Conservation (phyloP, 1,140 invertebrate species). For the Battus philenor region DNA sequence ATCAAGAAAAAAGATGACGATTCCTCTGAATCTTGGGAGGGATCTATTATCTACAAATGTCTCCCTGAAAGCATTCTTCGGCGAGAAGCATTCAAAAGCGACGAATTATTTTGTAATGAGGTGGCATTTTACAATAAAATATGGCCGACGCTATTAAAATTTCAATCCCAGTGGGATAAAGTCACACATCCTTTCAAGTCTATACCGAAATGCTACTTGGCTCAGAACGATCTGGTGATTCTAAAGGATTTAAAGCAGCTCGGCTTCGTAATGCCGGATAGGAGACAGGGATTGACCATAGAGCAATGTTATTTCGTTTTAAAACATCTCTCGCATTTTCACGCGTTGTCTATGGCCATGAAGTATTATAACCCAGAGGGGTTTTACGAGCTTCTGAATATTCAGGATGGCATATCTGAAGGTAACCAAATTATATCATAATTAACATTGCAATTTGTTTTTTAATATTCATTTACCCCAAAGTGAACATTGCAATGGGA, state of each 20-base stretch:
- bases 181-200: slow-evolving; percentile 75
- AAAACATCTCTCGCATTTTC: slow-evolving; percentile 80
- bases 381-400: slow-evolving; percentile 77
- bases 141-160: slow-evolving; percentile 78
- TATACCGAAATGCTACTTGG: slow-evolving; percentile 81
- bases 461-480: neutral
- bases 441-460: neutral
- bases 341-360: slow-evolving; percentile 81
- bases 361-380: slow-evolving; percentile 78
- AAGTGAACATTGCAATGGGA: no score
- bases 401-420: slow-evolving; percentile 69
- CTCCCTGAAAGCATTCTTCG: slow-evolving; percentile 79
- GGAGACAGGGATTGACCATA: slow-evolving; percentile 78
- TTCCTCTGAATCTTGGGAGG: slow-evolving; percentile 73
- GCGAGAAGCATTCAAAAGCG: slow-evolving; percentile 82
- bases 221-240: slow-evolving; percentile 79
- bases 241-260: slow-evolving; percentile 78
- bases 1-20: slow-evolving; percentile 61
- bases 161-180: slow-evolving; percentile 71
- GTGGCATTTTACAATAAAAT: slow-evolving; percentile 83
- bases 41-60: slow-evolving; percentile 82
- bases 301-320: slow-evolving; percentile 78
- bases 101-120: slow-evolving; percentile 82
- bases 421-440: slow-evolving; percentile 32
- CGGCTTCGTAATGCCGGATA: slow-evolving; percentile 82